These are phyloP conservation scores for Caenorhabditis sp. DNA, from an alignment of 2,888 invertebrate species.

Conservation along the genomic window DNA sequence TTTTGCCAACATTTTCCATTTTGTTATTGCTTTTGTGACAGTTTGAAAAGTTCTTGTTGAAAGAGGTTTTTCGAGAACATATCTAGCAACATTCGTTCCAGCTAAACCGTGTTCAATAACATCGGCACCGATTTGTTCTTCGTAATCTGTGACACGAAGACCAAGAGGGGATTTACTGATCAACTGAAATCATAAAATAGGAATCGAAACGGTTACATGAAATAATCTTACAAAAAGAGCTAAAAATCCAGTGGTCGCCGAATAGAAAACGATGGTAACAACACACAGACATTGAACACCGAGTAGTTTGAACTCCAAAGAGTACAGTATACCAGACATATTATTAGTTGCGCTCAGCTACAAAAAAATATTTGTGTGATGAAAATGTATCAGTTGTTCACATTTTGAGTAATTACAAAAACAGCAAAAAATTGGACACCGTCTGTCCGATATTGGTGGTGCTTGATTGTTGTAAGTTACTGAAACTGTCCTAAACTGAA, in stretches of 20 bases:
- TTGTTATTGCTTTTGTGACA: constrained; percentile 62
- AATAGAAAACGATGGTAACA: constrained; percentile 68
- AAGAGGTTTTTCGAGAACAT: constrained; percentile 56
- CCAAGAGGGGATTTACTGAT: constrained; percentile 64
- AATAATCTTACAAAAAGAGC: constrained; percentile 69
- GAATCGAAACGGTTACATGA: not conserved
- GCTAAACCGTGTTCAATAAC: constrained; percentile 70
- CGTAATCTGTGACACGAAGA: constrained; percentile 67
- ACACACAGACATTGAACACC: constrained; percentile 69
- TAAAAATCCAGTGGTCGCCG: constrained; percentile 62
- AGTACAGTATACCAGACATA: constrained; percentile 51
- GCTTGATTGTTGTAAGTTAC: too few species aligned
- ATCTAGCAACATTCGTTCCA: constrained; percentile 59
- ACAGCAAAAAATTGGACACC: too few species aligned
- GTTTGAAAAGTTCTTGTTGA: constrained; percentile 62
- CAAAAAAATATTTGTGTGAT: not conserved
- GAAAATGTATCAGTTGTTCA: too few species aligned
- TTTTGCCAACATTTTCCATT: constrained; percentile 63
- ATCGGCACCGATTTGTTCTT: constrained; percentile 71
- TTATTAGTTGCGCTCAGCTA: constrained; percentile 47
- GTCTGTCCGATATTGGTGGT: too few species aligned
- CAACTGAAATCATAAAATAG: constrained; percentile 28
- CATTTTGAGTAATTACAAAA: too few species aligned
- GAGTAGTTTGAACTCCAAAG: constrained; percentile 68
- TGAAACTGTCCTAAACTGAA: too few species aligned